phyloP scores from a whole-genome alignment of 2,113 vertebrate species.

The Leucopsar rothschildi region DNA sequence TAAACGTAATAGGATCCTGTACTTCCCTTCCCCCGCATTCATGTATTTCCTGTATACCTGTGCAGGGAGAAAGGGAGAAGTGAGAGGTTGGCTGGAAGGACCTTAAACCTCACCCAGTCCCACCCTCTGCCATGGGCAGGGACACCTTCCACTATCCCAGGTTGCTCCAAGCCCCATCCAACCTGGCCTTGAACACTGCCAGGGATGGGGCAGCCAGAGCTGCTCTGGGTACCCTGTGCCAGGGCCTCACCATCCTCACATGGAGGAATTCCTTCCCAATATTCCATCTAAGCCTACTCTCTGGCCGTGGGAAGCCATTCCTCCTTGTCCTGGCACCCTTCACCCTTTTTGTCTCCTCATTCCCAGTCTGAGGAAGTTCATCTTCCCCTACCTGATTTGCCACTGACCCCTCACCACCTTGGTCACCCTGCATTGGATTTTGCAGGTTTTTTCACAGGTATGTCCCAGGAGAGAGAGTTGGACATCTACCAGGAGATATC shows the following conservation, averaged over 20 bases:
- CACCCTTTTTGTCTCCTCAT: background rate
- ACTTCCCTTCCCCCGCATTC: background rate
- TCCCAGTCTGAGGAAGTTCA: background rate
- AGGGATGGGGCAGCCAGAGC: background rate
- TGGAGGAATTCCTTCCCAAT: background rate
- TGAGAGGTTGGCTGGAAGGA: background rate
- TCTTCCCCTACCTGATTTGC: background rate
- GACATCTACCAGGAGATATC: background rate
- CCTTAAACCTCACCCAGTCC: background rate
- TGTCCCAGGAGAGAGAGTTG: background rate
- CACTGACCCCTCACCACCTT: background rate
- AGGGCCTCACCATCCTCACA: background rate
- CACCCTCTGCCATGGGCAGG: background rate
- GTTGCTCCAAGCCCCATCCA: rapidly evolving
- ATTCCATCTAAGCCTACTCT: background rate
- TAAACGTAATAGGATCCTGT: background rate
- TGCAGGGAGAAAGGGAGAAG: background rate
- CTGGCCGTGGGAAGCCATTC: background rate
- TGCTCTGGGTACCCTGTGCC: background rate
- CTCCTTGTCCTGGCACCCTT: background rate
- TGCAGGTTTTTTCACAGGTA: background rate
- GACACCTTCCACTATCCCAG: background rate
- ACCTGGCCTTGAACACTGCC: background rate
- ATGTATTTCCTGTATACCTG: background rate
- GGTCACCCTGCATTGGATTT: background rate